Evolutionary conservation across 2,113 vertebrate species (phyloP).

Genomic region (Lepidothrix coronata): DNA sequence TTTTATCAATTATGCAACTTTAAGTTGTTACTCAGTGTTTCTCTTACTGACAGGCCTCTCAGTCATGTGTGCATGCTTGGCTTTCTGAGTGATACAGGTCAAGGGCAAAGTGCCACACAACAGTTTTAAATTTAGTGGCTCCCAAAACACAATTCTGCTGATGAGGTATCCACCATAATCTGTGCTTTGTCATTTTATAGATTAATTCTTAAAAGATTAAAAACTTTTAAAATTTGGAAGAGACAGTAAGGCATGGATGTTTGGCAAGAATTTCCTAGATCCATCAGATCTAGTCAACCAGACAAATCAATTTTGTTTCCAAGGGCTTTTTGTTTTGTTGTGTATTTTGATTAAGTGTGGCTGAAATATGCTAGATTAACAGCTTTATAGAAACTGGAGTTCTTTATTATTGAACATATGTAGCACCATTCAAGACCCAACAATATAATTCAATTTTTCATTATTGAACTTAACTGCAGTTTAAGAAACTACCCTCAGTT

Average conservation of each 20-base stretch:
- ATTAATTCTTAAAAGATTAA: constrained; percentile 6
- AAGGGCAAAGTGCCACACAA: constrained; percentile 22
- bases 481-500: background rate
- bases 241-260: background rate
- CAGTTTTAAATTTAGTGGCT: constrained; percentile 16
- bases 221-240: constrained; percentile 12
- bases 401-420: background rate
- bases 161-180: constrained; percentile 12
- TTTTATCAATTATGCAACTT: background rate
- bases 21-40: background rate
- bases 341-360: background rate
- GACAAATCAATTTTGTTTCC: constrained; percentile 29
- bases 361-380: background rate
- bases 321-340: constrained; percentile 26
- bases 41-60: background rate
- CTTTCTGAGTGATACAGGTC: background rate
- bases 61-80: background rate
- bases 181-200: constrained; percentile 11
- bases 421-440: background rate
- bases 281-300: constrained; percentile 1
- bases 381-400: background rate
- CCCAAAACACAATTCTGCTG: constrained; percentile 29
- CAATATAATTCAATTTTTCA: background rate
- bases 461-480: background rate
- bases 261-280: constrained; percentile 24